These are phyloP conservation scores for Dromiciops gliroides DNA, from an alignment of 2,113 vertebrate species.

Conservation along the genomic window DNA sequence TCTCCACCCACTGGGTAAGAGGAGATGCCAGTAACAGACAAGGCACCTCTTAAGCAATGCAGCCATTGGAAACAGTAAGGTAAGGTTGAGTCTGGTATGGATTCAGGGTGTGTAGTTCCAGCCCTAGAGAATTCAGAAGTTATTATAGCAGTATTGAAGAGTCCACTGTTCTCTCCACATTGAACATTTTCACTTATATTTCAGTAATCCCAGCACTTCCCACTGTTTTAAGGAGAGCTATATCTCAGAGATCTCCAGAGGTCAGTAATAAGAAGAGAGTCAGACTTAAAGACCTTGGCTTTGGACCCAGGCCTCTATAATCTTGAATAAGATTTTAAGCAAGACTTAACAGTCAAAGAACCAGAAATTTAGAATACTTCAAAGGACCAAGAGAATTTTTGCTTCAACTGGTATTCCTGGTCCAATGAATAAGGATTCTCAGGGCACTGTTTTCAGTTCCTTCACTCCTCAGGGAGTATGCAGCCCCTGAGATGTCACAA, in stretches of 20 bases:
- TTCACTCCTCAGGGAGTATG: not conserved
- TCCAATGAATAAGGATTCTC: not conserved
- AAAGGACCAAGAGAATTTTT: not conserved
- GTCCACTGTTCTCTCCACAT: not conserved
- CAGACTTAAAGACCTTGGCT: not conserved
- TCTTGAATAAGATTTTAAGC: not conserved
- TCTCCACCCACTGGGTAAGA: not conserved
- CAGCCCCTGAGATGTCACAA: not conserved
- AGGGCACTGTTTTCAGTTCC: not conserved
- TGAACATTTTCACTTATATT: not conserved
- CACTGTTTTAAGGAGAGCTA: not conserved
- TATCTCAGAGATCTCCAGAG: not conserved
- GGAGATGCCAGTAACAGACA: not conserved
- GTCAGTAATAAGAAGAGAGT: not conserved
- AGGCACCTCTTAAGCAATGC: not conserved
- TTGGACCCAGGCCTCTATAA: not conserved
- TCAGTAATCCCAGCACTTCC: not conserved
- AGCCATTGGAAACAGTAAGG: not conserved
- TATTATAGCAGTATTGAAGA: not conserved
- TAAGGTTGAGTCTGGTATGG: not conserved
- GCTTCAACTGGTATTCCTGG: not conserved
- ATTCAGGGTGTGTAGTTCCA: not conserved
- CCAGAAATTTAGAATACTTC: not conserved
- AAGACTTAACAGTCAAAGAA: not conserved
- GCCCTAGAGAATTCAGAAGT: not conserved